Evolutionary conservation across 2,888 invertebrate genomes (phyloP), one percentile per base, ranked within the genome.

Genomic region (Eledone cirrhosa): DNA sequence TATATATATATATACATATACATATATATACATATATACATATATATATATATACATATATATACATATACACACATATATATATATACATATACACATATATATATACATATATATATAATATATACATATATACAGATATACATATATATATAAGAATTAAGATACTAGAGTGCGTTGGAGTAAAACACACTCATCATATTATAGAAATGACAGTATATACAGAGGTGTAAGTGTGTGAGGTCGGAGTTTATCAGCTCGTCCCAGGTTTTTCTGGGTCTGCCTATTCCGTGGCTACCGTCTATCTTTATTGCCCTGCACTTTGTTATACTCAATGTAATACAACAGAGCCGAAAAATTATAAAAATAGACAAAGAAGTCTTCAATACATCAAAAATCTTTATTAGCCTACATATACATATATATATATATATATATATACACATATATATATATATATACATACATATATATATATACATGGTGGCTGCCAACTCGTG

Each of bases 61-160:
- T 59, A 59, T 59, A 59, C 13, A 24, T 59, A 59, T 59, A 59
- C 13, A 59, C 24, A 59, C 24, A 3, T 59, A 59, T 24, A 59
- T 59, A 59, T 59, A 59, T 24, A 59, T 24, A 59, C 13, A 59
- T 59, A 59, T 13, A 59, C 24, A 3, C 13, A 59, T 24, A 59
- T 59, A 59, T 59, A 59, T 24, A 59, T 24, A 59, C 13, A 59
- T 24, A 59, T 59, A 59, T 13, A 59, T 13, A 3, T 59, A n/a
- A 59, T 59, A 59, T 59, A 59, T 59, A 59, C 13, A 24, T 59
- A 59, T 24, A 59, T 59, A 59, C 59, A 59, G 4, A 3, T 24
- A 59, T 59, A 59, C 13, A 59, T 59, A 59, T 59, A 24, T 59
- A 59, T 59, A 59, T 59, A 59, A n/a, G n/a, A n/a, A n/a, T n/a